Evolutionary conservation across 2,888 invertebrate genomes (phyloP), one percentile per base, ranked within the genome.

Genomic region (Phaedon cochleariae): DNA sequence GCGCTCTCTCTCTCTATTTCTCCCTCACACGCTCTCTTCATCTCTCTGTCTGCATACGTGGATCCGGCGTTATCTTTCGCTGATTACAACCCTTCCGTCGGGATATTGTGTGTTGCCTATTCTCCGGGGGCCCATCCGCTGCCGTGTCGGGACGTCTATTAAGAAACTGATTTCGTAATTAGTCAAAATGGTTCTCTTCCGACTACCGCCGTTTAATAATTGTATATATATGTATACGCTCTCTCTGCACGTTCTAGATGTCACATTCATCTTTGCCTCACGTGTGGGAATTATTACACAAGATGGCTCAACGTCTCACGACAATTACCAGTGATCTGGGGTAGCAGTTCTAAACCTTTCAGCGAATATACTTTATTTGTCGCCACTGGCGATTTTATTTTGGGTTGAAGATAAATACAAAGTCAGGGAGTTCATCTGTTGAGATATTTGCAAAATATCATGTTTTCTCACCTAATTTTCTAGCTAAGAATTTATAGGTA

Each of bases 161-260:
- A 79, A 79, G 80, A 77, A 77, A 76, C 80, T 78, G 77, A 76
- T 77, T 77, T 71, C 65, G 75, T 77, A 80, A 80, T 80, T 78
- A 79, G 74, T 77, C 75, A 77, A 78, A n/a, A 78, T 77, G 73
- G 72, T 72, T 65, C 74, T 73, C 69, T 72, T 72, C 71, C 76
- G 71, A 70, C 70, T 74, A 70, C 68, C 67, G 72, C 69, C 72
- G 72, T 69, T 68, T 74, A 74, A 76, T 74, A n/a, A n/a, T n/a
- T n/a, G n/a, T n/a, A n/a, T n/a, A n/a, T n/a, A n/a, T n/a, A n/a
- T 73, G 69, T 71, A 62, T 51, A 37, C 4, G 18, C 15, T 49
- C n/a, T n/a, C n/a, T n/a, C 10, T 49, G n/a, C n/a, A 20, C 15
- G 26, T 20, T 15, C 12, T 18, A 41, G 3, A 41, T 41, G 41